Conservation (phyloP, 2,797 vertebrate genomes). For the Gila robusta region DNA sequence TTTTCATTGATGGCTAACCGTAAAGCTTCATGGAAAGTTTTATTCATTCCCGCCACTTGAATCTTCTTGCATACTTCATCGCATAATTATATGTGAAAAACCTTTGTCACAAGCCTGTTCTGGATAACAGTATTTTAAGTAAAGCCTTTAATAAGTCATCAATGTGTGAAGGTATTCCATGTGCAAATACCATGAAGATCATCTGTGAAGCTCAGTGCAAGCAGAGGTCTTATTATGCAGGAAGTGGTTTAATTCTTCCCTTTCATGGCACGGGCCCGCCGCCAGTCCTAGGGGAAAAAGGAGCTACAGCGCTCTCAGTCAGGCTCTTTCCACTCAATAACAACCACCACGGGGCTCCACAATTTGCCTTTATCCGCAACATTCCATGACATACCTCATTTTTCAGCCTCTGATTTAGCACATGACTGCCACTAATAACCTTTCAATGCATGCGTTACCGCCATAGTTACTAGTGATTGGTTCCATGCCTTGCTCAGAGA, state of each 20-base stretch:
- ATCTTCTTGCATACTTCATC: background rate
- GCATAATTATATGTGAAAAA: constrained; percentile 1
- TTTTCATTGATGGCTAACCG: constrained; percentile 32
- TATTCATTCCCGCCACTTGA: constrained; percentile 29
- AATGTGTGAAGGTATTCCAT: background rate
- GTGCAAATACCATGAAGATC: constrained; percentile 8
- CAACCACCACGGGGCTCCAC: constrained; percentile 51
- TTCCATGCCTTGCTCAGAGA: constrained; percentile 42
- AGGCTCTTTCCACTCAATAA: constrained; percentile 65
- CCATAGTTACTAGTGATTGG: constrained; percentile 57
- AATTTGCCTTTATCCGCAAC: constrained; percentile 56
- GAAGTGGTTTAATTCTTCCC: constrained; percentile 62
- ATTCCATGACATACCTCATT: constrained; percentile 51
- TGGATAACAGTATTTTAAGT: background rate
- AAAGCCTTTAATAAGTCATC: constrained; percentile 7
- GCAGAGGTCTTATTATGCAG: constrained; percentile 58
- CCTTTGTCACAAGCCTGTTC: background rate
- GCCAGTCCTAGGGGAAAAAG: constrained; percentile 55
- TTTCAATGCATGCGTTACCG: constrained; percentile 50
- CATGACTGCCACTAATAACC: constrained; percentile 60
- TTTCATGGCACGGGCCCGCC: constrained; percentile 50
- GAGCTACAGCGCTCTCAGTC: constrained; percentile 34
- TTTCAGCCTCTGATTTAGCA: constrained; percentile 55
- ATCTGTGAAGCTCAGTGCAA: constrained; percentile 33
- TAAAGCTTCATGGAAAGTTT: constrained; percentile 34